Percentiles rank a stretch among this genome's conserved stretches.
Conservation (phyloP, 1,140 invertebrate species). For the Papilio dardanus region DNA sequence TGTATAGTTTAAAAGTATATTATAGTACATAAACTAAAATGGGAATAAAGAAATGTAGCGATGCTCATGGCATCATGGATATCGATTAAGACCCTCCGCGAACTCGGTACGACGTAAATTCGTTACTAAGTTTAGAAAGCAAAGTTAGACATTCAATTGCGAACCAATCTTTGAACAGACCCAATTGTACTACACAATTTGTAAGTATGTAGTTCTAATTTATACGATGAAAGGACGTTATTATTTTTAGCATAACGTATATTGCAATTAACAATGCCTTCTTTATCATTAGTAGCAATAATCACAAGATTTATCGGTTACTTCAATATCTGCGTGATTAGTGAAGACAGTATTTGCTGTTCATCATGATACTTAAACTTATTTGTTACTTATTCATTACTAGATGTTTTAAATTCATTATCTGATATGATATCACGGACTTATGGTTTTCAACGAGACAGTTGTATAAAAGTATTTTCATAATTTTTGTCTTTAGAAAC, state of each 20-base stretch:
- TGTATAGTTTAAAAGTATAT: neutral
- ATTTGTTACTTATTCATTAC: too few relatives aligned
- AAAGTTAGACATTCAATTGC: slow-evolving; percentile 61
- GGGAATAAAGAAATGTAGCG: neutral
- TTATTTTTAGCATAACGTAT: neutral
- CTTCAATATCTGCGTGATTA: neutral
- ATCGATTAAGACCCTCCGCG: slow-evolving; percentile 62
- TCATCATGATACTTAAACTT: neutral
- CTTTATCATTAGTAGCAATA: neutral
- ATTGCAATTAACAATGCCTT: neutral
- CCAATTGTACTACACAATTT: neutral
- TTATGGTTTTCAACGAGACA: neutral
- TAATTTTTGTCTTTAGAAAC: too few relatives aligned
- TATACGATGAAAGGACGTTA: neutral
- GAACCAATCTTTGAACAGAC: neutral
- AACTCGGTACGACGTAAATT: slow-evolving; percentile 69
- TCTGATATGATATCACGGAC: neutral
- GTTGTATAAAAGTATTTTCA: too few relatives aligned
- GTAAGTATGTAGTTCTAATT: neutral
- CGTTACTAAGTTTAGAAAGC: slow-evolving; percentile 77
- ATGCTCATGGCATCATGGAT: slow-evolving; percentile 45
- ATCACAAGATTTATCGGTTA: neutral
- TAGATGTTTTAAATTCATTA: neutral
- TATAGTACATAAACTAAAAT: neutral
- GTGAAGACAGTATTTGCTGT: neutral